Evolutionary conservation across 30 jellyfish, hydroid and myxozoan species (phyloP).

Genomic region (Mastigias papua): DNA sequence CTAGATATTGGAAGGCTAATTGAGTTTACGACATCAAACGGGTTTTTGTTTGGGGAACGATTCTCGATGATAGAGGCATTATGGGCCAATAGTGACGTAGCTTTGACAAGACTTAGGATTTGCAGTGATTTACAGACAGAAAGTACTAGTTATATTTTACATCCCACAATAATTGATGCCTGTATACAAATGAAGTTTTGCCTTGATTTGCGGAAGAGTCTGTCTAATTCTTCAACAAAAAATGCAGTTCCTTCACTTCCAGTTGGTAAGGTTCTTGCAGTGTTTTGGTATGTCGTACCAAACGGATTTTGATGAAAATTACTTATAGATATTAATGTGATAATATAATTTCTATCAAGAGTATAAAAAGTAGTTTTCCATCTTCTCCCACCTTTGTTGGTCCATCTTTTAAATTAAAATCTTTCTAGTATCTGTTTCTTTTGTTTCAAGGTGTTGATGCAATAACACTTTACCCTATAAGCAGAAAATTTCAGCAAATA

Average conservation of each 20-base stretch:
- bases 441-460: slow-evolving; percentile 31
- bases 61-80: slow-evolving; percentile 20
- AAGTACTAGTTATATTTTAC: slow-evolving; percentile 25
- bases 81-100: slow-evolving; percentile 7
- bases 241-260: neutral
- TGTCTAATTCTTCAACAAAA: neutral
- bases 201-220: slow-evolving; percentile 4
- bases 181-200: slow-evolving; percentile 17
- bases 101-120: slow-evolving; percentile 5
- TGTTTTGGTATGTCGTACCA: too few species aligned
- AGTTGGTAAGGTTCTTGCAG: neutral
- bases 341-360: too few species aligned
- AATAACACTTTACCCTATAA: slow-evolving; percentile 1
- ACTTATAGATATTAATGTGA: too few species aligned
- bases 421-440: neutral
- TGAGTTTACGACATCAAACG: neutral
- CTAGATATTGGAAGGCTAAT: neutral
- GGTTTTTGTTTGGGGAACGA: slow-evolving; percentile 21
- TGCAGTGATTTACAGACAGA: neutral
- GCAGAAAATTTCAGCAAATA: neutral
- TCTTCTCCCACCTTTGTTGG: neutral
- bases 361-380: neutral
- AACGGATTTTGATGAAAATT: too few species aligned
- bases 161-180: slow-evolving; percentile 68
- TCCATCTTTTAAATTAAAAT: neutral